These are phyloP conservation scores for Drosophila eugracilis DNA, from an alignment of 1,140 invertebrate genomes.

Conservation along the genomic window DNA sequence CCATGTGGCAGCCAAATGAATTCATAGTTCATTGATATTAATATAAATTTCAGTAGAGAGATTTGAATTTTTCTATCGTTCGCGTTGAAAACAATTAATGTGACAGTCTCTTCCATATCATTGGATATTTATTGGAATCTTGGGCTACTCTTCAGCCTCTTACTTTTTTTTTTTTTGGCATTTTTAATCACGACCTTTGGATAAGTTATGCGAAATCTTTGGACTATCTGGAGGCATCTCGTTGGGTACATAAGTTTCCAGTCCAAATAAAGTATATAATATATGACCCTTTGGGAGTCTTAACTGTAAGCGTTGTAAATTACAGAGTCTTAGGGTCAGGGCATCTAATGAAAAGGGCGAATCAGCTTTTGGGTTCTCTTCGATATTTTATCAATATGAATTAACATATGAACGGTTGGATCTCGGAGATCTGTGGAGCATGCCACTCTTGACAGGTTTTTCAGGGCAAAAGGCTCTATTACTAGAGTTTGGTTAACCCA, in stretches of 20 bases:
- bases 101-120: constrained; percentile 51
- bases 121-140: constrained; percentile 61
- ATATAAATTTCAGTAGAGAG: constrained; percentile 27
- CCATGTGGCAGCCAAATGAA: constrained; percentile 54
- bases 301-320: constrained; percentile 80
- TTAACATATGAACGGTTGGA: constrained; percentile 78
- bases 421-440: constrained; percentile 54
- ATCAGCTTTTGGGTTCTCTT: constrained; percentile 21
- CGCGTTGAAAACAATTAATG: constrained; percentile 46
- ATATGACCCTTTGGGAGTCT: constrained; percentile 55
- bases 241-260: constrained; percentile 44
- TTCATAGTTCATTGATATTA: constrained; percentile 71
- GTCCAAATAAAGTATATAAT: constrained; percentile 68
- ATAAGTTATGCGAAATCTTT: constrained; percentile 72
- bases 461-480: constrained; percentile 7
- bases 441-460: constrained; percentile 61
- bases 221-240: constrained; percentile 7
- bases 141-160: constrained; percentile 21
- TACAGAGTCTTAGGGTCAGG: constrained; percentile 52
- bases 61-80: constrained; percentile 30
- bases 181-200: constrained; percentile 53
- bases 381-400: constrained; percentile 59
- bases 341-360: constrained; percentile 54
- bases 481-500: neutral
- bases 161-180: constrained; percentile 70